These are phyloP conservation scores for Pelodytes ibericus DNA, from an alignment of 2,797 vertebrate genomes.

Conservation along the genomic window DNA sequence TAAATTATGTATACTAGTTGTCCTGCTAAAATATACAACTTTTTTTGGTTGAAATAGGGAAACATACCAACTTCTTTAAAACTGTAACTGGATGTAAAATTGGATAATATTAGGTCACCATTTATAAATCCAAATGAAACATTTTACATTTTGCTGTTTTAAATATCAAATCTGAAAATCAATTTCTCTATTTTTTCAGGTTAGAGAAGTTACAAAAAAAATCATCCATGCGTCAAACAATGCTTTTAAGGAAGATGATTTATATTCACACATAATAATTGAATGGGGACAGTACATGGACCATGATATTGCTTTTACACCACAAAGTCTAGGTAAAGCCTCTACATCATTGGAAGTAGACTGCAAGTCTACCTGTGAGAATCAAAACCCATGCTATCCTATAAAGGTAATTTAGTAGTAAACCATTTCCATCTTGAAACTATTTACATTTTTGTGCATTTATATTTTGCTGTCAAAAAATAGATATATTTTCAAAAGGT, in stretches of 20 bases:
- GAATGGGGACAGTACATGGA: conserved; percentile 93
- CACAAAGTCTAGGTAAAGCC: conserved; percentile 74
- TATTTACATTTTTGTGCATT: too few species aligned
- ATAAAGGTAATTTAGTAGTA: conserved; percentile 78
- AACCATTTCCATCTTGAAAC: too few species aligned
- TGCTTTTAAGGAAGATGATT: conserved; percentile 71
- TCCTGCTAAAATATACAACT: too few species aligned
- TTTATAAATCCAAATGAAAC: too few species aligned
- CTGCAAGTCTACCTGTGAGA: conserved; percentile 78
- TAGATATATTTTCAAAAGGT: too few species aligned
- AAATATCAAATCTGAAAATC: not conserved
- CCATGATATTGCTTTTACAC: conserved; percentile 90
- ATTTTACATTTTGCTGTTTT: not conserved
- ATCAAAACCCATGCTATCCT: conserved; percentile 83
- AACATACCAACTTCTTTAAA: too few species aligned
- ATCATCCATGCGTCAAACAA: conserved; percentile 76
- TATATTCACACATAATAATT: conserved; percentile 84
- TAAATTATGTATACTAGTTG: too few species aligned
- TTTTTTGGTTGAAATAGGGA: too few species aligned
- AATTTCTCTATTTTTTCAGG: conserved; percentile 69
- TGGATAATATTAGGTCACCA: too few species aligned
- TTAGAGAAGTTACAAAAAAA: conserved; percentile 81
- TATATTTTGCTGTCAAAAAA: too few species aligned
- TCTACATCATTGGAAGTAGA: conserved; percentile 62
- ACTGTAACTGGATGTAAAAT: too few species aligned